These are phyloP conservation scores for Cynocephalus volans DNA, from an alignment of 2,113 vertebrate genomes.

Conservation along the genomic window DNA sequence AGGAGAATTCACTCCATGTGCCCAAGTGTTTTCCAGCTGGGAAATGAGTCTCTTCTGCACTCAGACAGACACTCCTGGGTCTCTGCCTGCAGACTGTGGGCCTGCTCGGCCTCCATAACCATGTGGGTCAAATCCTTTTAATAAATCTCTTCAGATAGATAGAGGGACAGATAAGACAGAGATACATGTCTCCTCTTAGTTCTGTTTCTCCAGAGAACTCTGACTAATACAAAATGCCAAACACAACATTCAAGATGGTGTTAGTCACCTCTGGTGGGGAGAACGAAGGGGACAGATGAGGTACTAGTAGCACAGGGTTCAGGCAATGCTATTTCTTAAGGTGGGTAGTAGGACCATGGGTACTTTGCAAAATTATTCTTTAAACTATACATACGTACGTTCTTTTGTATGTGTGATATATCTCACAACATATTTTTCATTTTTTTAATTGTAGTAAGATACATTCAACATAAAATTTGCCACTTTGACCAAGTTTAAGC, in stretches of 20 bases:
- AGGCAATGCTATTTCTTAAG: background rate
- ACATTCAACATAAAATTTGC: background rate
- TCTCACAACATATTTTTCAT: background rate
- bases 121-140: too few relatives aligned
- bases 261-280: background rate
- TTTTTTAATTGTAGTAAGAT: background rate
- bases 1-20: background rate
- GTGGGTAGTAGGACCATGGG: accelerated
- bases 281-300: accelerated
- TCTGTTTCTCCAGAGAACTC: too few relatives aligned
- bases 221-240: background rate
- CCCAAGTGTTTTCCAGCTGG: background rate
- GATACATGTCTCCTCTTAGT: background rate
- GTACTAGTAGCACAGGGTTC: accelerated
- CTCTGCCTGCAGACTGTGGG: background rate
- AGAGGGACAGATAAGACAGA: background rate
- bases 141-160: background rate
- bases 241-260: background rate
- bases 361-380: background rate
- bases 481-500: background rate
- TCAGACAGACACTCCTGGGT: background rate
- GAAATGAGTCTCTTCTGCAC: background rate
- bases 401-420: background rate
- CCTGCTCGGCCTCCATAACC: background rate
- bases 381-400: accelerated